Evolutionary conservation across 2,888 invertebrate genomes (phyloP), one percentile per base, ranked within the genome.

Genomic region (Tribolium freemani): DNA sequence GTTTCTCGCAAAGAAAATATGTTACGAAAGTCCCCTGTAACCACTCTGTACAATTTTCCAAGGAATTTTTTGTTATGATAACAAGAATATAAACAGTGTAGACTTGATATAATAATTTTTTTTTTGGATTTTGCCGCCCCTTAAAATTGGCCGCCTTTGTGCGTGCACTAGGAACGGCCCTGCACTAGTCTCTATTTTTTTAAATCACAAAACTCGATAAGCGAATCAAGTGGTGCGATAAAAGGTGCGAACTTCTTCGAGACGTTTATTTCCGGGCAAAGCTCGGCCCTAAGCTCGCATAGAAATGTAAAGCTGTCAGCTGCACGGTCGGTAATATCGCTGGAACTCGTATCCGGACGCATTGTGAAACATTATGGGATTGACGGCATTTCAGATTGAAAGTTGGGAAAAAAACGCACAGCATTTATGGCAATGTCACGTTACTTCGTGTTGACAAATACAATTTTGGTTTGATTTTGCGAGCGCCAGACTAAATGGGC

Each of bases 301-400:
- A 80, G 80, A 80, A 81, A 81, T 80, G 81, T 81, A 78, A 81
- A 81, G 80, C 81, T 81, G 81, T 81, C 81, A 81, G 72, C 69
- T 72, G 78, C 81, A 81, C 76, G 79, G 75, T 58, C 76, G 77
- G 75, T 75, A 76, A 81, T 80, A 81, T 80, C 75, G 76, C 79
- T 75, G 73, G 58, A 78, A 72, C 73, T 78, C 80, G 80, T 80
- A 81, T 81, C 81, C 81, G 77, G 79, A 66, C 63, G 77, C 71
- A 78, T 79, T 80, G 77, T 78, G 69, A 74, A 74, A 75, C 76
- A 72, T 69, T 75, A 77, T 71, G 76, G 77, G 77, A 81, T 78
- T 80, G 80, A 79, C 80, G 77, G 78, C 78, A 71, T 75, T 75
- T 76, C 74, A 80, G 79, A 82, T 82, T 82, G 81, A 81, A 81